Percentiles rank a stretch among this genome's conserved stretches.
Evolutionary conservation across 2,888 invertebrate genomes (phyloP).

Genomic region (Caprella mutica): DNA sequence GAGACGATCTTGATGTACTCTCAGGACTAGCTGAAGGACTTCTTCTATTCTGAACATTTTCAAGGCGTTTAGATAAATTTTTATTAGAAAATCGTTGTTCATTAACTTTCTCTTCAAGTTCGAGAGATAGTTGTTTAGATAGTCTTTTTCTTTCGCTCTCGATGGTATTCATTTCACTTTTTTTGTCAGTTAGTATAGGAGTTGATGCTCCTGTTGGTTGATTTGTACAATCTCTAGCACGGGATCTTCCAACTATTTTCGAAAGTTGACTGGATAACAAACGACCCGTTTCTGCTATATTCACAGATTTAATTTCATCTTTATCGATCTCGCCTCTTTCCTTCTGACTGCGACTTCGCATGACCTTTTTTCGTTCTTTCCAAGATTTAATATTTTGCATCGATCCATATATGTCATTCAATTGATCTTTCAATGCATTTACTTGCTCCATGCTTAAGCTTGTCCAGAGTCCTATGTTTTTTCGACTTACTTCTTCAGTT

Average conservation of each 20-base stretch:
- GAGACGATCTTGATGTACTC: conserved; percentile 26
- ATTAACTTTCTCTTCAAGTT: conserved; percentile 28
- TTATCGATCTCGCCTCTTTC: conserved; percentile 6
- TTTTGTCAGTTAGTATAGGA: background rate
- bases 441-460: conserved; percentile 33
- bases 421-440: conserved; percentile 32
- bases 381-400: conserved; percentile 33
- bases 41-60: conserved; percentile 1
- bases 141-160: conserved; percentile 26
- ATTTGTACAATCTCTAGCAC: conserved; percentile 6
- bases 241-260: conserved; percentile 16
- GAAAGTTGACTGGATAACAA: conserved; percentile 20
- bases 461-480: conserved; percentile 30
- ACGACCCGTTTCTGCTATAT: conserved; percentile 22
- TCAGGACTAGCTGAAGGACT: conserved; percentile 29
- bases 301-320: conserved; percentile 13
- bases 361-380: conserved; percentile 13
- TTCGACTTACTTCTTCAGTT: conserved; percentile 20
- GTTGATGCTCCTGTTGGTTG: conserved; percentile 3
- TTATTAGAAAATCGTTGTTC: conserved; percentile 18
- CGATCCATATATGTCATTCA: conserved; percentile 32
- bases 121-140: conserved; percentile 31
- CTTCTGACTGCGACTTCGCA: conserved; percentile 11
- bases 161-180: conserved; percentile 4
- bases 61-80: conserved; percentile 12